Evolutionary conservation across 64 coral and sea anemone genomes (phyloP).

Genomic region (Stichodactyla mertensii): DNA sequence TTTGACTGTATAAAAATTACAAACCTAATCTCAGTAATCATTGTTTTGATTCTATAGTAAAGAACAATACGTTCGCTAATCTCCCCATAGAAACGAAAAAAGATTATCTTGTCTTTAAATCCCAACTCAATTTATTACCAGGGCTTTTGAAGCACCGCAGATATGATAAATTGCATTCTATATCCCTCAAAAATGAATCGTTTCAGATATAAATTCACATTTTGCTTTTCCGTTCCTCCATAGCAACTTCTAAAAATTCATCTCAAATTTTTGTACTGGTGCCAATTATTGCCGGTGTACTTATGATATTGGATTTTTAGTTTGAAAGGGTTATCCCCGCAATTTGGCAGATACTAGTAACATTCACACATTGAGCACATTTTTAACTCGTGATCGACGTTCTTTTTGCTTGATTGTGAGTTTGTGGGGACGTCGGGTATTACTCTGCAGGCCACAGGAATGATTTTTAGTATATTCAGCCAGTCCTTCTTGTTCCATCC

Average conservation of each 20-base stretch:
- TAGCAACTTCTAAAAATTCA: not conserved
- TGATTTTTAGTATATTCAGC: too few species aligned
- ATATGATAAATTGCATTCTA: slow-evolving; percentile 6
- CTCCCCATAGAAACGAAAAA: slow-evolving; percentile 21
- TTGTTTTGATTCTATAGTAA: slow-evolving; percentile 26
- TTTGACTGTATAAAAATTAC: slow-evolving; percentile 19
- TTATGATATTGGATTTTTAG: not conserved
- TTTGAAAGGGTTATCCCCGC: not conserved
- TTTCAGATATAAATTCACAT: not conserved
- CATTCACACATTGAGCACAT: not conserved
- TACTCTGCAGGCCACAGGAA: too few species aligned
- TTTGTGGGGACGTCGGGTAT: not conserved
- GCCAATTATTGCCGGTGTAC: not conserved
- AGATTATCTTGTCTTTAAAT: slow-evolving; percentile 14
- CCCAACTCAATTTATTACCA: slow-evolving; percentile 10
- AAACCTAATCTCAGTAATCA: slow-evolving; percentile 17
- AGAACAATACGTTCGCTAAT: slow-evolving; percentile 15
- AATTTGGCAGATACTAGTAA: not conserved
- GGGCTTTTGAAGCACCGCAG: not conserved
- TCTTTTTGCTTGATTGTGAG: not conserved
- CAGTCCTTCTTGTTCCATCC: not conserved
- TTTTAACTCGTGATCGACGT: not conserved
- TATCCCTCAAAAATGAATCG: slow-evolving; percentile 1
- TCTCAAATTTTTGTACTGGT: not conserved
- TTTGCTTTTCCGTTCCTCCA: not conserved